Base-by-base conservation (phyloP, 2,888 invertebrate species). In the Cheilosia impressa region DNA sequence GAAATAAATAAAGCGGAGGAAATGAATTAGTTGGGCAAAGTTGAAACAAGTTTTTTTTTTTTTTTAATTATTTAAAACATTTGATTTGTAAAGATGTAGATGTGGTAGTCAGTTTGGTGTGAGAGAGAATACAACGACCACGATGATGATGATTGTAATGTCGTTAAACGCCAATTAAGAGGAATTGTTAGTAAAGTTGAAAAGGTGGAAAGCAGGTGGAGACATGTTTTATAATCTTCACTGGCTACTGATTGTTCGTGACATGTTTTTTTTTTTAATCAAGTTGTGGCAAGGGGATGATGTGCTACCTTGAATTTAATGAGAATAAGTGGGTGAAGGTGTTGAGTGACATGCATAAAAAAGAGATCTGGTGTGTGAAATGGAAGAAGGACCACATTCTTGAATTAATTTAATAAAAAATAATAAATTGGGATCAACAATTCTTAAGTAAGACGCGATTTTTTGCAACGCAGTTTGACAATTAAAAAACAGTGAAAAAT, bases 11-110 rank as follows among this genome's bases (percentile, higher is more conserved):
- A 50, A 62, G 38, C 62, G 45, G 69, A 47, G 38, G 53, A 62
- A 76, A 76, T 76, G 68, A 68, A 77, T 77, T 77, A 60, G 68
- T 60, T 68, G 45, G 53, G 52, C 31, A 52, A 69, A 55, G 31
- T 69, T 77, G 62, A 19, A 77, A 77, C 69, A 41, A 62, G 69
- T 69, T 77, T 62, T 69, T 24, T 58, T 57, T 57, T 31, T 19
- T 38, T 10, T 24, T 47, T 5, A 7, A 13, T 50, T 66, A 43
- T 50, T 47, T 7, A 22, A 31, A 31, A 31, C 17, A 13, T 65
- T 58, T 52, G 38, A 53, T 69, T 68, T 62, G 60, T 15, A 38
- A 77, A 53, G 55, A 68, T 52, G 58, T 55, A 53, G 43, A 45
- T 60, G 22, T 27, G 15, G 52, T 31, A 15, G 34, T n/a, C n/a